Evolutionary conservation across 2,888 invertebrate species (phyloP), one percentile per base, ranked within the genome.

Genomic region (Tachina grossa): DNA sequence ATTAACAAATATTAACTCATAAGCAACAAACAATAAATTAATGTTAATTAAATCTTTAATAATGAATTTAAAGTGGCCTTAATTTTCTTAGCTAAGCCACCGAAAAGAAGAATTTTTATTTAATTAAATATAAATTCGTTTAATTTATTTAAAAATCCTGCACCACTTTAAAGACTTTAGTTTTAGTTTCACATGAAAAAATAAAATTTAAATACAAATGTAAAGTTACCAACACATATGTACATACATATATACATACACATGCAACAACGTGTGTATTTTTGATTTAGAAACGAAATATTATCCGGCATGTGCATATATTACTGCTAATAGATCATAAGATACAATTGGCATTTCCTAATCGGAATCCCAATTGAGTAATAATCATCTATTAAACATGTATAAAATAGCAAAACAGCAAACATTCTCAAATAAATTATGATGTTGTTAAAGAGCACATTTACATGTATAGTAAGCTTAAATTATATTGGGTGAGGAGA

Each of bases 311-410:
- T 71, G 31, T 31, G 31, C 31, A 47, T 69, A 65, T 76, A 82
- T 77, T 77, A 45, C 41, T 57, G 49, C 41, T 71, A 43, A 75
- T 68, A 53, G 53, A 75, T 61, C 31, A 49, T 59, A 74, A 53
- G 51, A 71, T 53, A 47, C 59, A 79, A 83, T 79, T 83, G 75
- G 61, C 53, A 83, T 85, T 79, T 85, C 85, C 85, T 79, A 74
- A 79, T 79, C 84, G 85, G 85, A 79, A 79, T 85, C 85, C 85
- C 85, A 83, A 79, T 85, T 85, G 85, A 79, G 75, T 76, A 83
- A 85, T 85, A 85, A 85, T 79, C 79, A 79, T 79, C 65, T 66
- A 76, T 79, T 85, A 79, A 83, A 79, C 45, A 72, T 61, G 49
- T 22, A 61, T 71, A 41, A 76, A 80, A 59, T 47, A 39, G 31